Evolutionary conservation across 2,113 vertebrate species (phyloP), one percentile per base, ranked within the genome.

Genomic region (Periophthalmus modestus): DNA sequence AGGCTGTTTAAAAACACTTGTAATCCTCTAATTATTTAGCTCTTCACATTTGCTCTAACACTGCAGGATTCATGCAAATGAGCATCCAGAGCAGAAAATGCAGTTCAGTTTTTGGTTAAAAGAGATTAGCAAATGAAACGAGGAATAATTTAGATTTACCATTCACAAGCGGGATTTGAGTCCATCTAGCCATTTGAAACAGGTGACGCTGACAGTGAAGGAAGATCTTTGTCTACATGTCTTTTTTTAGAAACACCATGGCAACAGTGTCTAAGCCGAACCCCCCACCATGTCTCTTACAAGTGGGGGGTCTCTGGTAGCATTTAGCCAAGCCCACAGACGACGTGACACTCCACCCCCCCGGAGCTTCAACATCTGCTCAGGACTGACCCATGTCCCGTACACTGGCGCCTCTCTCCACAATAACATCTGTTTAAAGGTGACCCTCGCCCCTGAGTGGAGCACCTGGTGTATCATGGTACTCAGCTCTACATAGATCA

Each of bases 401-500:
- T 6, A 15, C 71, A 70, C 73, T 62, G 77, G 69, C 85, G 65
- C 62, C 79, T 68, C 70, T 55, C 73, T 28, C 68, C 69, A 79
- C 83, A 80, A 74, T 76, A 88, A 90, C 90, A 92, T 89, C 89
- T 91, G 89, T 85, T 88, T 81, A 87, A 87, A 90, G 88, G 87
- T 91, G 89, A 91, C 88, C 89, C 85, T 79, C 77, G 85, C 81
- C 87, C 88, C 82, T 52, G 66, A 68, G 77, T 57, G 70, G 61
- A 9, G 83, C 72, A 73, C 85, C 66, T 62, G 7, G 74, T 83
- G 85, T 70, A 85, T 77, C 82, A 47, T 76, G 70, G 34, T 80
- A 75, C 72, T 84, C 57, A 80, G 71, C 78, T 82, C 82, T 81
- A 84, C 78, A 86, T 79, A 85, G 79, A 86, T 89, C 87, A 85